Conservation (phyloP, 2,113 vertebrate species). For the Hyperopisus bebe region DNA sequence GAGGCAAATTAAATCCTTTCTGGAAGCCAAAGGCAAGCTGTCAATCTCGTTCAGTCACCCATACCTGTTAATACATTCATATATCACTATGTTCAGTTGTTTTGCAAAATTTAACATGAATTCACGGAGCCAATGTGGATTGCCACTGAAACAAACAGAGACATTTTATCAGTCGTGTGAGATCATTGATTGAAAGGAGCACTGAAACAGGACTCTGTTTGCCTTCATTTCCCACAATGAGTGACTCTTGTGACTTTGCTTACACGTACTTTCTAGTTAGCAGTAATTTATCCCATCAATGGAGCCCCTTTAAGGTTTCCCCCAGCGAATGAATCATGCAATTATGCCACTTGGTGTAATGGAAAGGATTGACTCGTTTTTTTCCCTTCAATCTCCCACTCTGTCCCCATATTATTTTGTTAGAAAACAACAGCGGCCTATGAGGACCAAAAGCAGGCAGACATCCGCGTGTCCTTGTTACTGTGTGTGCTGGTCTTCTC, state of each 20-base stretch:
- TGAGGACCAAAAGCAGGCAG: not conserved
- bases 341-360: constrained; percentile 22
- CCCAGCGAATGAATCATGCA: constrained; percentile 29
- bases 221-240: not conserved
- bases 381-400: not conserved
- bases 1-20: not conserved
- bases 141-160: not conserved
- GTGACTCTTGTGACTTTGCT: constrained; percentile 40
- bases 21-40: not conserved
- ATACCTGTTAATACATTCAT: not conserved
- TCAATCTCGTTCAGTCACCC: not conserved
- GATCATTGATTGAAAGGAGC: not conserved
- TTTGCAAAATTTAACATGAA: not conserved
- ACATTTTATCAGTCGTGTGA: not conserved
- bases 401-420: not conserved
- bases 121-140: not conserved
- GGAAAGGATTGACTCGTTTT: constrained; percentile 15
- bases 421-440: not conserved
- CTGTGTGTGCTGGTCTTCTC: not conserved
- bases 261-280: constrained; percentile 55
- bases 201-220: not conserved
- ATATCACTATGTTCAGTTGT: not conserved
- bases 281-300: constrained; percentile 44
- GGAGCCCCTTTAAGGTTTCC: constrained; percentile 33
- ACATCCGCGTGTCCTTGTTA: not conserved